A percentile compares a stretch with the other conserved stretches of the same genome.
Conservation (phyloP, 2,888 invertebrate genomes). For the Perizoma affinitatum region DNA sequence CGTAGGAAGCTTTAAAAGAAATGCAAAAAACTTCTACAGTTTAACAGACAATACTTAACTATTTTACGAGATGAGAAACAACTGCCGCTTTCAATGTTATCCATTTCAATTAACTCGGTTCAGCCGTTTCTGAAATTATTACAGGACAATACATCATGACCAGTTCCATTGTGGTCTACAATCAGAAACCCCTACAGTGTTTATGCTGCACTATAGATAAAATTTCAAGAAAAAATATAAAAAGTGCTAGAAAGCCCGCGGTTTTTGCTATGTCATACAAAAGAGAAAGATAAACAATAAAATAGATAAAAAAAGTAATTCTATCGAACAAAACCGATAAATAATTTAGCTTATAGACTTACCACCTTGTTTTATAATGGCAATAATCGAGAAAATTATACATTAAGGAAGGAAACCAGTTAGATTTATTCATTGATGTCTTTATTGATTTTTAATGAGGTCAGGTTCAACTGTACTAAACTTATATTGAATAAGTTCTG, state of each 20-base stretch:
- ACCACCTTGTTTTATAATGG: slow-evolving; percentile 6
- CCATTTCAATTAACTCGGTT: too few relatives aligned
- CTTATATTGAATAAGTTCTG: slow-evolving; percentile 26
- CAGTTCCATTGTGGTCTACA: too few relatives aligned
- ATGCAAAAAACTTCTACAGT: not conserved
- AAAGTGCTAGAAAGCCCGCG: not conserved
- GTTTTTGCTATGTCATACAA: not conserved
- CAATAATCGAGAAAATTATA: slow-evolving; percentile 22
- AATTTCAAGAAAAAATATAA: too few relatives aligned
- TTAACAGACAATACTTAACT: too few relatives aligned
- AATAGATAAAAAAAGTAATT: slow-evolving; percentile 15
- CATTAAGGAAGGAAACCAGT: slow-evolving; percentile 18
- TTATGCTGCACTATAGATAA: too few relatives aligned
- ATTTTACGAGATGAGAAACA: too few relatives aligned
- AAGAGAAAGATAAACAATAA: slow-evolving; percentile 11
- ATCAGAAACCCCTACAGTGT: too few relatives aligned
- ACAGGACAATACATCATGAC: too few relatives aligned
- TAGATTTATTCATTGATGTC: slow-evolving; percentile 36
- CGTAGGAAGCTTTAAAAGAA: not conserved
- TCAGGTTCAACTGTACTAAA: slow-evolving; percentile 39
- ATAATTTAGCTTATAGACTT: slow-evolving; percentile 11
- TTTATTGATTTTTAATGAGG: slow-evolving; percentile 49
- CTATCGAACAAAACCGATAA: slow-evolving; percentile 12
- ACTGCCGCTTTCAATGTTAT: too few relatives aligned
- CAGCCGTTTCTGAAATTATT: too few relatives aligned